Evolutionary conservation across 2,113 vertebrate species (phyloP).

Genomic region (Anolis carolinensis): DNA sequence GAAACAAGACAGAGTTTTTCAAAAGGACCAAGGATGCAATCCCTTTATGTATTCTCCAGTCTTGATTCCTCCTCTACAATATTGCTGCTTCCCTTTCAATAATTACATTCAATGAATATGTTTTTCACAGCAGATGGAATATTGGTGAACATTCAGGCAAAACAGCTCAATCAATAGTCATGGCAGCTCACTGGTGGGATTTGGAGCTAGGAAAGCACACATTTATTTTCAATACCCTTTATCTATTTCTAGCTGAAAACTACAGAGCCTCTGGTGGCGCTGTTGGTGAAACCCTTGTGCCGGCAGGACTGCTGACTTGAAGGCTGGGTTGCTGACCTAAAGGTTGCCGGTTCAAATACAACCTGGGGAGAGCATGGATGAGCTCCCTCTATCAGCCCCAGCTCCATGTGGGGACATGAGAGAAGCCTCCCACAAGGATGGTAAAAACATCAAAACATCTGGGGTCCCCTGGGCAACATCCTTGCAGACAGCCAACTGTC

Average conservation of each 20-base stretch:
- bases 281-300: too few relatives aligned
- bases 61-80: background rate
- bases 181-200: background rate
- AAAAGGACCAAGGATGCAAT: background rate
- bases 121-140: background rate
- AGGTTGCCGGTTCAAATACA: too few relatives aligned
- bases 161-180: background rate
- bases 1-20: background rate
- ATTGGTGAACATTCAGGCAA: background rate
- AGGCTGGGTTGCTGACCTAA: too few relatives aligned
- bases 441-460: too few relatives aligned
- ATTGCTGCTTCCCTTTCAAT: background rate
- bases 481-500: too few relatives aligned
- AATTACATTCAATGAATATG: background rate
- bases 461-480: too few relatives aligned
- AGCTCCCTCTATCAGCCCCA: too few relatives aligned
- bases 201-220: background rate
- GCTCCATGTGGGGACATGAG: too few relatives aligned
- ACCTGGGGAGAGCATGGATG: too few relatives aligned
- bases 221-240: background rate
- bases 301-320: too few relatives aligned
- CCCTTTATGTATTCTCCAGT: background rate
- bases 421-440: too few relatives aligned
- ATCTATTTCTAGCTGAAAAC: background rate
- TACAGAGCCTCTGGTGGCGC: too few relatives aligned